Conservation (phyloP, 2,113 vertebrate species). For the Serilophus lunatus region DNA sequence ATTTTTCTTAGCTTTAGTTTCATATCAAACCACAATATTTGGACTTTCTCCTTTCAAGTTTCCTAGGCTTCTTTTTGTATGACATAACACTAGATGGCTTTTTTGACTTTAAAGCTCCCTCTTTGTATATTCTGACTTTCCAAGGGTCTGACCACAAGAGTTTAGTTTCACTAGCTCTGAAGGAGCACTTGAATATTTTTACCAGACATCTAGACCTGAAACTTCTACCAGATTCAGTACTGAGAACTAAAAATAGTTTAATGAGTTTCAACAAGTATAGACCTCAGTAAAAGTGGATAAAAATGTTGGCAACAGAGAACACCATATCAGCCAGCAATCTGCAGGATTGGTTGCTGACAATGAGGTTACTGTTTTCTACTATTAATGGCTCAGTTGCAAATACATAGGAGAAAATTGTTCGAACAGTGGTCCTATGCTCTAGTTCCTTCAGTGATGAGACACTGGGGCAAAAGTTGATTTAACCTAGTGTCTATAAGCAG, state of each 20-base stretch:
- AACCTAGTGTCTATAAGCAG: not conserved
- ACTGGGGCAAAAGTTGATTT: not conserved
- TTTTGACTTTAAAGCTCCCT: not conserved
- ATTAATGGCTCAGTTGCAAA: not conserved
- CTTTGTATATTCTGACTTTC: not conserved
- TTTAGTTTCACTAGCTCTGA: not conserved
- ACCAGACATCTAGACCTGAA: not conserved
- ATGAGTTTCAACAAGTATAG: not conserved
- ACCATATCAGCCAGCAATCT: not conserved
- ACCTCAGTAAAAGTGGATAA: not conserved
- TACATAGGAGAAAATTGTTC: not conserved
- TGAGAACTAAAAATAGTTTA: not conserved
- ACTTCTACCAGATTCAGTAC: not conserved
- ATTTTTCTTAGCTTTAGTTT: not conserved
- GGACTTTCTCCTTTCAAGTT: not conserved
- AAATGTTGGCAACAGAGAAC: not conserved
- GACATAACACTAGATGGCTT: accelerated
- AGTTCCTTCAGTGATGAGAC: not conserved
- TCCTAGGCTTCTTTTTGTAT: not conserved
- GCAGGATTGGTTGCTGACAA: not conserved
- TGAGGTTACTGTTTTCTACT: not conserved
- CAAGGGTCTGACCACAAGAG: not conserved
- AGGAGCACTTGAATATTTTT: not conserved
- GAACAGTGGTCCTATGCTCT: not conserved
- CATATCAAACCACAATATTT: not conserved